These are phyloP conservation scores for Xyrichtys novacula DNA, from an alignment of 2,797 vertebrate genomes.

Conservation along the genomic window DNA sequence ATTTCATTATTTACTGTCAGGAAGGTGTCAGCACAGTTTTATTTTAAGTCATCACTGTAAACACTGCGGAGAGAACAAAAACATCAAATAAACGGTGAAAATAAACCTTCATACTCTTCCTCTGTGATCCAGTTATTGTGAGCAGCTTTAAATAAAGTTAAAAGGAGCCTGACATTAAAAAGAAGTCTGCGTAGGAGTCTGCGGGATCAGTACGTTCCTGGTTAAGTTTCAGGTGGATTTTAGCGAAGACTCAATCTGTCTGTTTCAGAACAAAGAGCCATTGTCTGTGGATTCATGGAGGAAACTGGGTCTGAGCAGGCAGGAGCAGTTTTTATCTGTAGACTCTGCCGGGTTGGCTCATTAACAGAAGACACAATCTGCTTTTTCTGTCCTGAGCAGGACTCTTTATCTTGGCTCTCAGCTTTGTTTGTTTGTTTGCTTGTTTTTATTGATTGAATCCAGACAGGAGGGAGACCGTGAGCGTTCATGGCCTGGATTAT, in stretches of 20 bases:
- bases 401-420: conserved; percentile 60
- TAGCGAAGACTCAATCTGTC: neutral
- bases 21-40: neutral
- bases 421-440: conserved; percentile 68
- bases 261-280: conserved; percentile 5
- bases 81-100: neutral
- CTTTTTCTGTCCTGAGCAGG: conserved; percentile 31
- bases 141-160: neutral
- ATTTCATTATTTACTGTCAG: neutral
- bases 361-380: conserved; percentile 62
- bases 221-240: conserved; percentile 21
- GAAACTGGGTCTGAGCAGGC: conserved; percentile 44
- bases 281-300: conserved; percentile 28
- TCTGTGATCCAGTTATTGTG: neutral
- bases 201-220: neutral
- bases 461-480: conserved; percentile 43
- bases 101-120: neutral
- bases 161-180: conserved; percentile 3
- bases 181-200: neutral
- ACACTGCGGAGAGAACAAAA: neutral
- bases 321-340: conserved; percentile 51
- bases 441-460: conserved; percentile 67
- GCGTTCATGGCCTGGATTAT: conserved; percentile 53
- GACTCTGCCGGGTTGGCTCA: conserved; percentile 55
- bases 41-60: neutral